These are phyloP conservation scores for Sipha maydis DNA, from an alignment of 2,888 invertebrate species.

Conservation along the genomic window DNA sequence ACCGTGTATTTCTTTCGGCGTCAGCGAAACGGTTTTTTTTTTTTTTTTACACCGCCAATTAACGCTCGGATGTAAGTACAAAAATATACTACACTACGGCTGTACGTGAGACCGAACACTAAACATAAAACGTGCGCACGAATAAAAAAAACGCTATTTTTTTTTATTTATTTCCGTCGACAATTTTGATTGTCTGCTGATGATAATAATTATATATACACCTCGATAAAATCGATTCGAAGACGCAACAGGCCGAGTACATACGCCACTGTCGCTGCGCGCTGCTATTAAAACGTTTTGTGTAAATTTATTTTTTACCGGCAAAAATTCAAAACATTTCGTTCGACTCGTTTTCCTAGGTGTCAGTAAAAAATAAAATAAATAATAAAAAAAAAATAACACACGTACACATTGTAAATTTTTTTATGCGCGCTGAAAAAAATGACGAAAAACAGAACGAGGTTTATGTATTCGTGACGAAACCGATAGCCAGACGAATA, in stretches of 20 bases:
- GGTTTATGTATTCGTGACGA: not conserved
- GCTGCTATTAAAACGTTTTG: not conserved
- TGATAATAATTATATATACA: not conserved
- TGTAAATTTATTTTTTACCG: not conserved
- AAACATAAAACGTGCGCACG: not conserved
- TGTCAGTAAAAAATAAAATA: not conserved
- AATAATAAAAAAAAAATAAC: not conserved
- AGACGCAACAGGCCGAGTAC: not conserved
- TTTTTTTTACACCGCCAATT: conserved; percentile 22
- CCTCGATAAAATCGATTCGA: not conserved
- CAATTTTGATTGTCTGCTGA: not conserved
- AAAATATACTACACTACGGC: too few species aligned
- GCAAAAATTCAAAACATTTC: not conserved
- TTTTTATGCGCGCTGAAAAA: not conserved
- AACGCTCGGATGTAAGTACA: not conserved
- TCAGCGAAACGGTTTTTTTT: conserved; percentile 18
- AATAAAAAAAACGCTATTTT: not conserved
- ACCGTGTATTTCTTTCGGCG: conserved; percentile 6
- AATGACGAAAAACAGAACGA: not conserved
- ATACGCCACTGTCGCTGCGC: not conserved
- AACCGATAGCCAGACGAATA: not conserved
- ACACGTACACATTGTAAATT: not conserved
- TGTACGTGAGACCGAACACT: not conserved
- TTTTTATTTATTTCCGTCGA: not conserved
- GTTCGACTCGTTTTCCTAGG: not conserved